A percentile compares a stretch with the other conserved stretches of the same genome.
Conservation (phyloP, 2,797 vertebrate genomes). For the Caiman crocodilus region DNA sequence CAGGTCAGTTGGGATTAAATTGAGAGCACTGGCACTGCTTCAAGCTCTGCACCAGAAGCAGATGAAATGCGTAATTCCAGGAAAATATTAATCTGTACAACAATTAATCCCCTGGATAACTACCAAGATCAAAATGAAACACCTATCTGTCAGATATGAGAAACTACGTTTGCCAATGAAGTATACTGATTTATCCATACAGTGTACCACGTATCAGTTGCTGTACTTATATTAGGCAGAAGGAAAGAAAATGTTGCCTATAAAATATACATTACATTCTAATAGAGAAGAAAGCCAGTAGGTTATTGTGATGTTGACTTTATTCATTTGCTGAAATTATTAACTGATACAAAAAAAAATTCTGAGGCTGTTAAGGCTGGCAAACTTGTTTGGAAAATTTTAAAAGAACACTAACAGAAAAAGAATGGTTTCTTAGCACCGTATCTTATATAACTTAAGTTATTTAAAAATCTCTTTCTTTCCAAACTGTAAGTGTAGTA, state of each 20-base stretch:
- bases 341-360: neutral
- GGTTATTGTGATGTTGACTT: slow-evolving; percentile 12
- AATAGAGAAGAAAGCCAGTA: slow-evolving; percentile 29
- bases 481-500: neutral
- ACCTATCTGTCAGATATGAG: neutral
- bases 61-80: slow-evolving; percentile 33
- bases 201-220: neutral
- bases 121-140: slow-evolving; percentile 23
- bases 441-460: neutral
- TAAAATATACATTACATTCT: slow-evolving; percentile 1
- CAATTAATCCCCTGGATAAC: slow-evolving; percentile 3
- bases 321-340: slow-evolving; percentile 23
- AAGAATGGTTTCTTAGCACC: neutral
- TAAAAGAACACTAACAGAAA: neutral
- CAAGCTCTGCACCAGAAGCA: slow-evolving; percentile 8
- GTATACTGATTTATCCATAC: slow-evolving; percentile 3
- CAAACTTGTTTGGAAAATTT: slow-evolving; percentile 7
- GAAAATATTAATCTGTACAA: slow-evolving; percentile 26
- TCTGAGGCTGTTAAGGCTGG: neutral
- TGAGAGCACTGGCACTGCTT: slow-evolving; percentile 18
- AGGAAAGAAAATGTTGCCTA: slow-evolving; percentile 33
- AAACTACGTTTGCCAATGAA: neutral
- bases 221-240: slow-evolving; percentile 1
- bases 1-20: slow-evolving; percentile 7
- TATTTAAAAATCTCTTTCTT: neutral